Base-by-base conservation (phyloP, 2,888 invertebrate genomes). In the Yponomeuta cagnagella region DNA sequence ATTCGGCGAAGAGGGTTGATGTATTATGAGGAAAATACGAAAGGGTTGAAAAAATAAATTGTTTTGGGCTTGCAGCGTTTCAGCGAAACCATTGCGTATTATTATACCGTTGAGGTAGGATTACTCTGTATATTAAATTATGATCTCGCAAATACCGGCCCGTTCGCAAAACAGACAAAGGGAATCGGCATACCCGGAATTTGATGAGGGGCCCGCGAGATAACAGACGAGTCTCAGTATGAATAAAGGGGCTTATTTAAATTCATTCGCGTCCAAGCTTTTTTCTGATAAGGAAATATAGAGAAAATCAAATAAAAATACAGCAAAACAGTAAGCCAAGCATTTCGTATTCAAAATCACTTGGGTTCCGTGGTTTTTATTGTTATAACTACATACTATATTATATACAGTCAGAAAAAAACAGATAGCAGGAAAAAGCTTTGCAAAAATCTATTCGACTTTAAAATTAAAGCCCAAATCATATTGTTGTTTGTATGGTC, bases 121-220 rank as follows among this genome's bases (percentile, higher is more conserved):
- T 58, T 58, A 58, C 52, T 58, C 52, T 12, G 52, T 12, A 52
- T 52, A 52, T 52, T 52, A 12, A 12, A 58, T 58, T 58, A 58
- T 15, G 52, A 58, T 58, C 52, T 15, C 52, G 52, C 52, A 58
- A 58, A 58, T 58, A 58, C 10, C 15, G 52, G 52, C 15, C 52
- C 52, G 15, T 58, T 58, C 52, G 15, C 52, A 58, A 15, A 12
- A 15, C 12, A 58, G 15, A 58, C 52, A 73, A 76, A 75, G 8
- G 33, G 30, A 65, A 65, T 12, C 65, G 5, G 65, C 8, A 33
- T 33, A 10, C 65, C 10, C 30, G 12, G 12, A 65, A 65, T 33
- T 65, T 33, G 65, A 33, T 65, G 30, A 65, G 30, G 12, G 10
- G 65, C 33, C 12, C 30, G 10, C 31, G 33, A 30, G 65, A 58